phyloP scores from a whole-genome alignment of 1,140 invertebrate species.

The Eriocheir sinensis region DNA sequence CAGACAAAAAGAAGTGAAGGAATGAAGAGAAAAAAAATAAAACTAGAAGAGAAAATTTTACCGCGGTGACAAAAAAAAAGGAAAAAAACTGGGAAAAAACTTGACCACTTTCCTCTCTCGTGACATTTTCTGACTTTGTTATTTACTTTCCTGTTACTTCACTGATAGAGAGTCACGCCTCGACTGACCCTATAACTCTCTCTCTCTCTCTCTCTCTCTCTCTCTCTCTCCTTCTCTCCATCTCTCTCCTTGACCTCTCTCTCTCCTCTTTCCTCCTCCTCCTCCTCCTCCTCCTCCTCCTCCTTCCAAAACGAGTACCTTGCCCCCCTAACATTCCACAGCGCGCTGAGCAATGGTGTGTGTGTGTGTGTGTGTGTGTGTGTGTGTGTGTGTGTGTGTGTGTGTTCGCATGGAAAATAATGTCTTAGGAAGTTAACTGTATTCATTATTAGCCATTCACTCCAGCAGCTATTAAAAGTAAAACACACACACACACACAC shows the following conservation, averaged over 20 bases:
- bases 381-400: constrained; percentile 44
- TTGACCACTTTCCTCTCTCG: background rate
- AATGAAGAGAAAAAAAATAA: background rate
- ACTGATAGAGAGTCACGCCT: background rate
- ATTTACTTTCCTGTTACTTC: background rate
- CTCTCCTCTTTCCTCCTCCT: background rate
- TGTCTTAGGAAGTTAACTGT: background rate
- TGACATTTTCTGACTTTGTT: background rate
- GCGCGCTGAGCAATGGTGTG: too few relatives aligned
- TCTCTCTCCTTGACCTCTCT: background rate
- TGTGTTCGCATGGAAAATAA: background rate
- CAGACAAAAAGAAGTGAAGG: too few relatives aligned
- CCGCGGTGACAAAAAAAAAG: background rate
- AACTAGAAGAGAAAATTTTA: background rate
- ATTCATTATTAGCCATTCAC: background rate
- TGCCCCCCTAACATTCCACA: background rate
- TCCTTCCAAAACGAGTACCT: background rate
- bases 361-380: too few relatives aligned
- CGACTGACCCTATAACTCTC: background rate
- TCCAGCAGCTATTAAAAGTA: background rate
- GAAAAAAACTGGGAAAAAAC: background rate
- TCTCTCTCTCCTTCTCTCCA: background rate
- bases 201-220: background rate
- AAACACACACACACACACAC: background rate
- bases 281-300: background rate